These are phyloP conservation scores for Cathartes aura DNA, from an alignment of 2,113 vertebrate species.

Conservation along the genomic window DNA sequence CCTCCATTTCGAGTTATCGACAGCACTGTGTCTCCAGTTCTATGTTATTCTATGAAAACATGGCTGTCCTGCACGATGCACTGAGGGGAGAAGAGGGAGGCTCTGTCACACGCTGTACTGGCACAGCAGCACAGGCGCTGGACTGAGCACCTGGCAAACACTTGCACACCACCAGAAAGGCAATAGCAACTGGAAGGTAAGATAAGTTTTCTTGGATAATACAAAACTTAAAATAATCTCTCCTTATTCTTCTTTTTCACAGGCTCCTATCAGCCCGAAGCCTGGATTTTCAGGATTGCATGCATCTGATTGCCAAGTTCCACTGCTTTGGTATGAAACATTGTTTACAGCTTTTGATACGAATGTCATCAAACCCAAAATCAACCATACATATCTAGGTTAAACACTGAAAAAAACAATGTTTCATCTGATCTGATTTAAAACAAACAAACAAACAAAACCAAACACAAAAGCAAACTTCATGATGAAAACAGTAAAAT, in stretches of 20 bases:
- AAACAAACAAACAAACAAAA: not conserved
- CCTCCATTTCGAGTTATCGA: not conserved
- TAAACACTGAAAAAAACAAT: not conserved
- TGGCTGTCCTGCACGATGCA: not conserved
- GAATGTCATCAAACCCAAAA: not conserved
- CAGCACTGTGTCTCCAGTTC: not conserved
- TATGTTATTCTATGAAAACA: not conserved
- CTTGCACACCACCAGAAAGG: not conserved
- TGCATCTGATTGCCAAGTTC: not conserved
- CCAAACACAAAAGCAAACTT: not conserved
- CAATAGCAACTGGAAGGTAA: not conserved
- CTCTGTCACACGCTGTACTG: not conserved
- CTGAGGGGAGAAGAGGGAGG: not conserved
- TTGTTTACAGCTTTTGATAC: not conserved
- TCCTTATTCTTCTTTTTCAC: not conserved
- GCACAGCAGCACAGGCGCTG: not conserved
- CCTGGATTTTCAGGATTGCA: not conserved
- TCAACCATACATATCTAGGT: accelerated
- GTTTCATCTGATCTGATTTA: not conserved
- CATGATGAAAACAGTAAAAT: not conserved
- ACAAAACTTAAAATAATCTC: not conserved
- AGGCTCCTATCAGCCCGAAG: not conserved
- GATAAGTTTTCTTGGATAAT: not conserved
- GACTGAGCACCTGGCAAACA: not conserved
- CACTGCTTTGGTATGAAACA: not conserved